Base-by-base conservation (phyloP, 2,888 invertebrate genomes). In the Nemapogon koenigi region DNA sequence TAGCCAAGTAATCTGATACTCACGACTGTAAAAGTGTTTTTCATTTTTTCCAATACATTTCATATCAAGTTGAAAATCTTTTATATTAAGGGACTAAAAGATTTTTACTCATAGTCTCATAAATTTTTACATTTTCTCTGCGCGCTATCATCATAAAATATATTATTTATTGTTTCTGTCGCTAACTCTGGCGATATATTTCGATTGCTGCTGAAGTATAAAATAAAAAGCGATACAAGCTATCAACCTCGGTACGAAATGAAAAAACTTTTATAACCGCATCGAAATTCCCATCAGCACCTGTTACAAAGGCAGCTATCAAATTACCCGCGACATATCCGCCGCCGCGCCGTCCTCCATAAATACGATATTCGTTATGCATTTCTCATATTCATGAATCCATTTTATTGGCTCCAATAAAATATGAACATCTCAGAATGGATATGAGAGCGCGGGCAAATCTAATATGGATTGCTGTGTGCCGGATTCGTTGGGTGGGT, bases 341-440 rank as follows among this genome's bases (percentile, higher is more conserved):
- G 62, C 58, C n/a, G 29, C 56, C 56, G 60, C 68, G 70, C 68
- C 72, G 69, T 66, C 62, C 59, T 65, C 76, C 75, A 78, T 78
- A 78, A 78, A 78, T 78, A 78, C 67, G 68, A 62, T 72, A 78
- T 78, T 72, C 75, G 78, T 78, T 75, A 78, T 78, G 76, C 78
- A 76, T 76, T 76, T 78, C 75, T 76, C 78, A 78, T 78, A 76
- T 78, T 79, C 80, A 75, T 79, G 80, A 78, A 80, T 79, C 79
- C 79, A 69, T 79, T 80, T 80, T 80, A 80, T 80, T 80, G 79
- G 78, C 72, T 72, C 66, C 76, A 76, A 80, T 80, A 80, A 80
- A 80, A 80, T 80, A 80, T 80, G 80, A 78, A 79, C 78, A 78
- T 79, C 79, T 79, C 70, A 70, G 75, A 79, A 78, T 76, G 78